Base-by-base conservation (phyloP, 37 sponge, comb jelly and placozoan species). In the Tethya wilhelma region DNA sequence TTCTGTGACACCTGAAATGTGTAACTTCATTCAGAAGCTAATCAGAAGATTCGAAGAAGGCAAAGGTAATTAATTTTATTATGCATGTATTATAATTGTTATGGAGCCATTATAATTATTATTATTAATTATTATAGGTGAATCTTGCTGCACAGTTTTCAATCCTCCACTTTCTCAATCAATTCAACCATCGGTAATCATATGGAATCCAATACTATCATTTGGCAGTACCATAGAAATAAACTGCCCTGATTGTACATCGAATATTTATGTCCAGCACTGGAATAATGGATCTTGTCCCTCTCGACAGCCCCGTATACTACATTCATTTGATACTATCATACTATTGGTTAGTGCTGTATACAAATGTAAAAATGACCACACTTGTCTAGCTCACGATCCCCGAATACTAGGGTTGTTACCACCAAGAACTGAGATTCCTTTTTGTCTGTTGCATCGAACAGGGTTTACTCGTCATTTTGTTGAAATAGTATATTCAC, bases 361-460 rank as follows among this genome's bases (percentile, higher is more conserved):
- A 19, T 49, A 49, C 53, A 49, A 49, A 49, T 49, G 53, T 49
- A 14, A 49, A 19, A 49, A 49, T 19, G 53, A 36, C 33, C 80
- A 79, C 58, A 67, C 37, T 25, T 56, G 57, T 19, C 38, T 79
- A 29, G 43, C 80, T 34, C 67, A 79, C 33, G 69, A 79, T 67
- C 49, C n/a, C 5, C 29, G 69, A 11, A 68, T 79, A 37, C 69
- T 67, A 8, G 11, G 19, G 2, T 42, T 63, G 2, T 26, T 62
- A 5, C 53, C 67, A 9, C 23, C 7, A 32, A 4, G 9, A 9
- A 7, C 28, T 30, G 39, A 23, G 40, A 55, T 67, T 46, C 69
- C 69, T 7, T 79, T 65, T 79, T 36, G 8, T 9, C 69, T 67
- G 5, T 44, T 42, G n/a, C 67, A 79, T 66, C 67, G 55, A 4